Evolutionary conservation across 2,797 vertebrate genomes (phyloP), one percentile per base, ranked within the genome.

Genomic region (Eptatretus atami): DNA sequence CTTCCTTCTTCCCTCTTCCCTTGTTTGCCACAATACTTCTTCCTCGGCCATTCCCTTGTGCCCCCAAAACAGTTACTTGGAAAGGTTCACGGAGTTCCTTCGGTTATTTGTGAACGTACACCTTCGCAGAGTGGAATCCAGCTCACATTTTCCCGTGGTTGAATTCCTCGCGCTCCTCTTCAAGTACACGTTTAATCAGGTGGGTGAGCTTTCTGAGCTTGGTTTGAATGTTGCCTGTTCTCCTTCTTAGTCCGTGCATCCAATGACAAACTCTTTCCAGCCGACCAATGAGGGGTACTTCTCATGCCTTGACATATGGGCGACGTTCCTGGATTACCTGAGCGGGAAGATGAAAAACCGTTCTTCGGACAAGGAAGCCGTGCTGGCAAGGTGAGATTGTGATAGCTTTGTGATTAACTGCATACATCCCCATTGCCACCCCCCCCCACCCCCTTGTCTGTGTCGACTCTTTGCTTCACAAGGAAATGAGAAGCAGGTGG

Each of bases 111-210:
- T 96, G 71, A 88, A 84, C 1, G 84, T 96, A 70, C 92, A 98
- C 71, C 73, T 98, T 66, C 77, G 90, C 68, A 77, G 92, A 70
- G 95, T 98, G 0, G 92, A 98, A 66, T 93, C 86, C 67, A 96
- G 86, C 69, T 81, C 82, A 68, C 88, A 87, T 73, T 96, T 96
- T 71, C 92, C 92, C 0, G 82, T 96, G 60, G 87, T 98, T 66
- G 86, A 96, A 69, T 95, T 98, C 74, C 75, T 98, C 71, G 78
- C 79, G 3, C 78, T 94, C 69, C 72, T 98, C 69, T 96, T 95
- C 77, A 95, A 96, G 69, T 98, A 92, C 73, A 96, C 90, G 5
- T 98, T 98, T 73, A 87, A 95, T 74, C 92, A 98, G 87, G 92
- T 98, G 82, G 53, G 60, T n/a, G 15, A 6, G 52, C 68, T 63